These are phyloP conservation scores for Deilephila porcellus DNA, from an alignment of 2,888 invertebrate genomes.

Conservation along the genomic window DNA sequence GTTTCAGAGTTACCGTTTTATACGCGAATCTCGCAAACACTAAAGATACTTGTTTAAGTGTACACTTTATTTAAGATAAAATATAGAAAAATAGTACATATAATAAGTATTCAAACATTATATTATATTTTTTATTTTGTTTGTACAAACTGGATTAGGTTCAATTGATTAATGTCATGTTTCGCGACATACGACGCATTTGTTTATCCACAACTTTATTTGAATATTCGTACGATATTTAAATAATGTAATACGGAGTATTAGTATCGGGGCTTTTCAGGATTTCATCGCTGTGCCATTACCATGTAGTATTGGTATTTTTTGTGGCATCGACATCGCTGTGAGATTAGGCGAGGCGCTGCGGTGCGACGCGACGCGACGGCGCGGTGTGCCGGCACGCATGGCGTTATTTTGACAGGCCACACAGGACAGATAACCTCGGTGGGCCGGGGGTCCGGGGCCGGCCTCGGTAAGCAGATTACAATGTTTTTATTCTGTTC, in stretches of 20 bases:
- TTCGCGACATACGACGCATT: neutral
- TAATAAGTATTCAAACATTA: no score
- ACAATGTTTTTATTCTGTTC: slow-evolving; percentile 54
- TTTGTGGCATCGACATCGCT: slow-evolving; percentile 7
- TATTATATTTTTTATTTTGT: no score
- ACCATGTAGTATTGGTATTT: slow-evolving; percentile 2
- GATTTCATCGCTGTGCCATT: neutral
- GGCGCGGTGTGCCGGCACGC: neutral
- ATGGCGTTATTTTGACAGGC: slow-evolving; percentile 34
- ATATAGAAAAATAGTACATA: no score
- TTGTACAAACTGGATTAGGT: no score
- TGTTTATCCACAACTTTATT: neutral
- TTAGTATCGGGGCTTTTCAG: neutral
- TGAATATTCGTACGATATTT: no score
- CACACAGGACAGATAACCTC: slow-evolving; percentile 53
- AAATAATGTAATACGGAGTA: neutral
- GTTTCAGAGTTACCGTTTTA: no score
- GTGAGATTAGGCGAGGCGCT: slow-evolving; percentile 7
- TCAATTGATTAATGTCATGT: no score
- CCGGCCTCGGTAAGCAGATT: slow-evolving; percentile 55
- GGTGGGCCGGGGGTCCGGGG: slow-evolving; percentile 35
- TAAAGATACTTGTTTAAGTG: no score
- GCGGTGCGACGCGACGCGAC: neutral
- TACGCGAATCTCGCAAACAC: no score
- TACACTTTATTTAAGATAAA: no score